Conservation (phyloP, 2,888 invertebrate genomes). For the Isotomurus palustris region DNA sequence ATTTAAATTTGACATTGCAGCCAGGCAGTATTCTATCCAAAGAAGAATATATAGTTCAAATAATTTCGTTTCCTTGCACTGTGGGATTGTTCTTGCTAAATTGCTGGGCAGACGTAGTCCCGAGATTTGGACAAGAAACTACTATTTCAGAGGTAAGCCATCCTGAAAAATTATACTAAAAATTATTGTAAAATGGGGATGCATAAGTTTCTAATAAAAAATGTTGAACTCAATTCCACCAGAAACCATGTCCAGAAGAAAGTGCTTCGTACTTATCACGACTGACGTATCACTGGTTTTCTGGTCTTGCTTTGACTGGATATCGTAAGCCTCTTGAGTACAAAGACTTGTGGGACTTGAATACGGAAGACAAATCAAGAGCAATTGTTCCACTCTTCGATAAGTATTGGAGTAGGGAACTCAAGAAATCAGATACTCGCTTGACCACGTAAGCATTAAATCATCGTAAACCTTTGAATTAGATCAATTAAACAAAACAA, state of each 20-base stretch:
- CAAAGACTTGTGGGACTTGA: constrained; percentile 57
- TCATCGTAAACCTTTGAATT: not conserved
- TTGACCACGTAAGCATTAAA: not conserved
- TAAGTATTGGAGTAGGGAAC: constrained; percentile 70
- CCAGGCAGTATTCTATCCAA: too few relatives aligned
- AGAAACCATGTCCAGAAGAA: constrained; percentile 52
- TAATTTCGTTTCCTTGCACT: constrained; percentile 71
- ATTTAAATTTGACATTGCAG: too few relatives aligned
- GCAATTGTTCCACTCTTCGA: constrained; percentile 59
- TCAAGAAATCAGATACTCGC: constrained; percentile 56
- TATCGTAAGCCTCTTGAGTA: constrained; percentile 54
- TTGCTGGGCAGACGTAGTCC: constrained; percentile 68
- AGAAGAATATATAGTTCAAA: constrained; percentile 68
- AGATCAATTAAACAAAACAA: not conserved
- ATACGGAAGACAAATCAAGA: constrained; percentile 50
- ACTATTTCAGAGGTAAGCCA: constrained; percentile 10
- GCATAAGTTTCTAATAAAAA: too few relatives aligned
- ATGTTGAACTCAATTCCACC: too few relatives aligned
- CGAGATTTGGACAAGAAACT: constrained; percentile 35
- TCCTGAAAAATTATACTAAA: not conserved
- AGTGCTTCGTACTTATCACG: constrained; percentile 53
- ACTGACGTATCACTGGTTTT: constrained; percentile 57
- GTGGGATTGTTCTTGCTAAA: constrained; percentile 68
- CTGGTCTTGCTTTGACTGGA: constrained; percentile 53
- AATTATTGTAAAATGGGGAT: constrained; percentile 72